Conservation (phyloP, 2,888 invertebrate genomes). For the Patella ulyssiponensis region DNA sequence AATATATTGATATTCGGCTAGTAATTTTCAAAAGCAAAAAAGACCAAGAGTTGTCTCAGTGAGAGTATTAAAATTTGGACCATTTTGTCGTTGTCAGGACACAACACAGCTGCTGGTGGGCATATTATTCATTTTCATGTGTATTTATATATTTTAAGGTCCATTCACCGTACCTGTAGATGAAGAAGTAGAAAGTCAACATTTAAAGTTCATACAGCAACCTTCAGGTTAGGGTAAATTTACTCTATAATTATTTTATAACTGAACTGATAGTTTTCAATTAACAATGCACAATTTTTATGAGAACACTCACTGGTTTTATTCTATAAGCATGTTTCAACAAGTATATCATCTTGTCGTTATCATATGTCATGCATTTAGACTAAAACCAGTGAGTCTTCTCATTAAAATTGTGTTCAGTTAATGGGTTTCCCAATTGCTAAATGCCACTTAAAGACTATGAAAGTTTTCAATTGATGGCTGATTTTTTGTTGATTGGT, state of each 20-base stretch:
- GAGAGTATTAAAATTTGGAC: too few species aligned
- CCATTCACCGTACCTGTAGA: slow-evolving; percentile 88
- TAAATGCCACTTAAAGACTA: background rate
- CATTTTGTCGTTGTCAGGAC: too few species aligned
- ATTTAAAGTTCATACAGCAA: slow-evolving; percentile 84
- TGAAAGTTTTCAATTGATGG: too few species aligned
- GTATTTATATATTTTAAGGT: slow-evolving; percentile 68
- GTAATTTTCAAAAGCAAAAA: too few species aligned
- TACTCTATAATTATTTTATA: background rate
- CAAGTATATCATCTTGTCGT: background rate
- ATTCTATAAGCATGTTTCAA: background rate
- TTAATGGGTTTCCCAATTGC: too few species aligned
- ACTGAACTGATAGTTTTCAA: slow-evolving; percentile 1
- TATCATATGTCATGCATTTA: background rate
- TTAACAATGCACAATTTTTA: background rate
- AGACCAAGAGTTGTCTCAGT: too few species aligned
- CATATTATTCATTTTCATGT: too few species aligned
- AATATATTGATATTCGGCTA: too few species aligned
- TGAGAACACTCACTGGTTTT: background rate
- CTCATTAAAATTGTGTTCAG: too few species aligned
- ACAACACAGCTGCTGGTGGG: too few species aligned
- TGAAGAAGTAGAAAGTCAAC: slow-evolving; percentile 94
- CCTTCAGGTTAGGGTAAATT: slow-evolving; percentile 73
- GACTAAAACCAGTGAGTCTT: too few species aligned
- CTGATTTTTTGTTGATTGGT: too few species aligned